Evolutionary conservation across 2,113 vertebrate species (phyloP), one percentile per base, ranked within the genome.

Genomic region (Equus przewalskii): DNA sequence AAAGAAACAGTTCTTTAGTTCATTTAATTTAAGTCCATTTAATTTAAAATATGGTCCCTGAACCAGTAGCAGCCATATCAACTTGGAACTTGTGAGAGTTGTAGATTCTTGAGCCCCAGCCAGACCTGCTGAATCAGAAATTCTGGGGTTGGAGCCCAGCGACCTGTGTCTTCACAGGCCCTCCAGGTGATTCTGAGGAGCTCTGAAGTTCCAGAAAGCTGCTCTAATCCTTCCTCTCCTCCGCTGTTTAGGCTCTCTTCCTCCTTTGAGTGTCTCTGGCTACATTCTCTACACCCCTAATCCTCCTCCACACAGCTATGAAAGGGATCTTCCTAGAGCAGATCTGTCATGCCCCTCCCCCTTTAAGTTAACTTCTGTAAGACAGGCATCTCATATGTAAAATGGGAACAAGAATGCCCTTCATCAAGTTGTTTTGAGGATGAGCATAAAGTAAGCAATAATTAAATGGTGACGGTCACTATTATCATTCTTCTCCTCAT

Each of bases 1-100:
- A 96, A 64, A 78, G 65, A 91, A 93, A 76, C 1, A 81, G 16
- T 80, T 80, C 46, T 91, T 84, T 90, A 95, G 75, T 95, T 16
- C 19, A 54, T 79, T 91, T 85, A 72, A 62, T 41, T 88, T 73
- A 85, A 82, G 94, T 78, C 6, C 13, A 75, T 54, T 73, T 44
- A 94, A 18, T 82, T 89, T 56, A 93, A 88, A 95, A 86, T 58
- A 5, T 70, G 26, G 2, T 36, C 30, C 8, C 26, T 58, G 62
- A 58, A 28, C 62, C 18, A 73, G 60, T 8, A 91, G 33, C 22
- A 94, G 19, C 22, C 86, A 3, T 6, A 90, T 62, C 80, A 95
- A 56, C 51, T 69, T 90, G 64, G 36, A 89, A 54, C 10, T 70
- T 85, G 14, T 83, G 84, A 64, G 60, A 76, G 44, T 12, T 95